A percentile compares a stretch with the other conserved stretches of the same genome.
Conservation (phyloP, 1,140 invertebrate genomes). For the Lasioglossum baleicum region DNA sequence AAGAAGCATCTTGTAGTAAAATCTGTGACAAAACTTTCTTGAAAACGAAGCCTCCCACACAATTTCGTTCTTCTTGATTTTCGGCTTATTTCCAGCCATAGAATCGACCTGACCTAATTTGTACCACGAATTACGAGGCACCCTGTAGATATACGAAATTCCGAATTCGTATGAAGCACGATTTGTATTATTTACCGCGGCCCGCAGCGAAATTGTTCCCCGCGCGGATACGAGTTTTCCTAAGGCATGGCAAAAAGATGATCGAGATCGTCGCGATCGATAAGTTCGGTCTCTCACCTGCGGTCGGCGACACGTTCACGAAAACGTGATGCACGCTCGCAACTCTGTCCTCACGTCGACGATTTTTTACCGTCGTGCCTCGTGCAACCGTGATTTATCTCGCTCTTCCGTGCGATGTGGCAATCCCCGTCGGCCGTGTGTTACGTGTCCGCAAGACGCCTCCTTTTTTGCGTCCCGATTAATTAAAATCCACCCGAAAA, state of each 20-base stretch:
- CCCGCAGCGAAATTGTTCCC: background rate
- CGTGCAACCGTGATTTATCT: constrained; percentile 38
- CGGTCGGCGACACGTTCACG: constrained; percentile 28
- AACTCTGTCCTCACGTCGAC: constrained; percentile 8
- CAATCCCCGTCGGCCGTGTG: background rate
- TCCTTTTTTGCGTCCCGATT: background rate
- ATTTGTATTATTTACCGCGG: too few species aligned
- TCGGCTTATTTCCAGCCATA: too few species aligned
- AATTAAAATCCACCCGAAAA: constrained; percentile 10
- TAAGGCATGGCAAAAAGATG: background rate
- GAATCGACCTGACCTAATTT: too few species aligned
- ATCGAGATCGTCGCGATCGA: constrained; percentile 26
- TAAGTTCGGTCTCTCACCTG: constrained; percentile 2
- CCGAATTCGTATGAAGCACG: too few species aligned
- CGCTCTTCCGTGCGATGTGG: constrained; percentile 3
- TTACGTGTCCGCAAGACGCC: constrained; percentile 8
- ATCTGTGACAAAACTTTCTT: too few species aligned
- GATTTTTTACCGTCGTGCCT: constrained; percentile 5
- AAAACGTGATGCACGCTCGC: constrained; percentile 48
- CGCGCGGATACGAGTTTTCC: too few species aligned
- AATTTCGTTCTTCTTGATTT: too few species aligned
- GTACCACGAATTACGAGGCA: too few species aligned
- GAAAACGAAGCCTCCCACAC: too few species aligned
- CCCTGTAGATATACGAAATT: too few species aligned
- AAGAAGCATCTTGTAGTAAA: too few species aligned